Evolutionary conservation across 37 sponge, comb jelly and placozoan species (phyloP).

Genomic region (Crambe crambe): DNA sequence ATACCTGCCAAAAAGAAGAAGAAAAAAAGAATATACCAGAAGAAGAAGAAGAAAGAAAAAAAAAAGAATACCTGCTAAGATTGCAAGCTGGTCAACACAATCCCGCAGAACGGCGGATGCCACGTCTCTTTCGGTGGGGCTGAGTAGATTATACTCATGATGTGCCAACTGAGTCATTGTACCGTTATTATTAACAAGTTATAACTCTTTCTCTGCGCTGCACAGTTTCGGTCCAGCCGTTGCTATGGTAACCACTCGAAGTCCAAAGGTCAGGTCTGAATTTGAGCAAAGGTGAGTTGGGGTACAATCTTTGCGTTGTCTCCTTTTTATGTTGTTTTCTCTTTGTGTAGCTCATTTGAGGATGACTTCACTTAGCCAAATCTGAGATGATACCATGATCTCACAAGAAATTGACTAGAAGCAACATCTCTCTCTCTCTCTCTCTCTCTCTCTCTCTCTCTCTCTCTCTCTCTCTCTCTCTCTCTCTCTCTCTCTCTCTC

Average conservation of each 20-base stretch:
- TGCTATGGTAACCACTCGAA: not conserved
- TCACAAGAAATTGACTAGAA: not conserved
- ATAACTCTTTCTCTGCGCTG: not conserved
- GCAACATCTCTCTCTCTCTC: conserved; percentile 26
- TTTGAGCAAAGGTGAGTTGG: no score
- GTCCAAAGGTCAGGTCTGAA: conserved; percentile 6
- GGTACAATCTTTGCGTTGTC: not conserved
- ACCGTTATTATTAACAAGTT: no score
- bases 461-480: conserved; percentile 14
- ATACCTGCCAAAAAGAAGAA: no score
- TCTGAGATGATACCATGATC: conserved; percentile 3
- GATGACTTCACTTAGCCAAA: conserved; percentile 28
- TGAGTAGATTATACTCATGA: not conserved
- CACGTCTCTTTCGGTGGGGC: conserved; percentile 37
- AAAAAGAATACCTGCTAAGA: conserved; percentile 77
- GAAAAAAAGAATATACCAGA: no score
- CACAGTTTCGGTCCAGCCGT: not conserved
- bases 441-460: conserved; percentile 30
- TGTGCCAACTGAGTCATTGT: not conserved
- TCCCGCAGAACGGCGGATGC: conserved; percentile 78
- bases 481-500: no score
- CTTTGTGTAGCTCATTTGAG: not conserved
- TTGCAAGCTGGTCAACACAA: conserved; percentile 78
- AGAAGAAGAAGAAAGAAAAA: no score
- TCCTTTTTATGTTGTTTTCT: not conserved